Evolutionary conservation across 2,888 invertebrate species (phyloP).

Genomic region (Geotrupes spiniger): DNA sequence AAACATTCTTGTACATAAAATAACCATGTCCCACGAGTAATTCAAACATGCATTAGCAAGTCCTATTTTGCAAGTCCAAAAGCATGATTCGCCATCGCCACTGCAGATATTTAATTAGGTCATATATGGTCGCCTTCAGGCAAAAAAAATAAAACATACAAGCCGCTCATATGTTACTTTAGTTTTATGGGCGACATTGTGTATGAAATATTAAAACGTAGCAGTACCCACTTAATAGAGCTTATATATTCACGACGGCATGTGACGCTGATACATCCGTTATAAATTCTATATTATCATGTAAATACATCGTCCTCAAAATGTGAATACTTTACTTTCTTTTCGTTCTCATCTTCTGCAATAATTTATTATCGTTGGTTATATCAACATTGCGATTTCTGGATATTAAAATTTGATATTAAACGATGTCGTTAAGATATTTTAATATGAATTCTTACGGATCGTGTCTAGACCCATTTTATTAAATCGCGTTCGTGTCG

Average conservation of each 20-base stretch:
- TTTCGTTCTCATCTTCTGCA: not conserved
- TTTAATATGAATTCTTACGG: not conserved
- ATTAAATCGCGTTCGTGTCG: not conserved
- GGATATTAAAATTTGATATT: conserved; percentile 1
- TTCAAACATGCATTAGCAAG: not conserved
- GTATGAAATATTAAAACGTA: conserved; percentile 6
- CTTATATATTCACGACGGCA: conserved; percentile 6
- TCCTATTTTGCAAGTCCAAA: not conserved
- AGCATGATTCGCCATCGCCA: not conserved
- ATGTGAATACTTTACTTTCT: not conserved
- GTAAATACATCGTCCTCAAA: conserved; percentile 6
- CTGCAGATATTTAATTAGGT: conserved; percentile 1
- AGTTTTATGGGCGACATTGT: conserved; percentile 1
- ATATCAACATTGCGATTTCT: conserved; percentile 3
- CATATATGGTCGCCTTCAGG: not conserved
- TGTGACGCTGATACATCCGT: conserved; percentile 6
- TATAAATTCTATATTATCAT: conserved; percentile 6
- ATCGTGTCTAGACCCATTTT: not conserved
- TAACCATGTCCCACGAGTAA: not conserved
- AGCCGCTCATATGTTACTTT: not conserved
- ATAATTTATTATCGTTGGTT: conserved; percentile 3
- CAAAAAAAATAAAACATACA: not conserved
- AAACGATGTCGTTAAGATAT: not conserved
- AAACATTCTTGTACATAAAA: not conserved
- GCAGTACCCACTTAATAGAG: not conserved